These are phyloP conservation scores for Enteromius afrohamiltoni DNA, from an alignment of 2,797 vertebrate genomes.

Conservation along the genomic window DNA sequence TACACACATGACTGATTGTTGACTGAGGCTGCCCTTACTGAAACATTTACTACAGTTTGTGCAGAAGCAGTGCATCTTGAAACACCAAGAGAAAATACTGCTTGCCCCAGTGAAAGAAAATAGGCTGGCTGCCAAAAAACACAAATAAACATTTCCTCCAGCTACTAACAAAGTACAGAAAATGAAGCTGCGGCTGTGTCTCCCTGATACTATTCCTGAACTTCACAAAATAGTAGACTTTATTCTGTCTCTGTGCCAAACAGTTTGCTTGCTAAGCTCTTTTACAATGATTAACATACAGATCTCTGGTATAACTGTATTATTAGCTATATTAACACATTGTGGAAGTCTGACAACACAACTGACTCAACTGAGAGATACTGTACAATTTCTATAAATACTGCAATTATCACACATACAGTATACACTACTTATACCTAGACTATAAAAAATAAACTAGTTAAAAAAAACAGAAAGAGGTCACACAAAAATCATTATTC, in stretches of 20 bases:
- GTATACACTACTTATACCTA: not conserved
- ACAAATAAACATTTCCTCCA: not conserved
- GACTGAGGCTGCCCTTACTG: conserved; percentile 6
- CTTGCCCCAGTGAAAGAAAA: not conserved
- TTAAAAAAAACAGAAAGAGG: not conserved
- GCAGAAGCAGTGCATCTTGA: conserved; percentile 1
- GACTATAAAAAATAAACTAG: not conserved
- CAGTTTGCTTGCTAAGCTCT: conserved; percentile 1
- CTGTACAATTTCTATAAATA: not conserved
- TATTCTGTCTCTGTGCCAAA: conserved; percentile 5
- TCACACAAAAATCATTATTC: not conserved
- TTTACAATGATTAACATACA: conserved; percentile 10
- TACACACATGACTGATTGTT: conserved; percentile 23
- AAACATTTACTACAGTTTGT: not conserved
- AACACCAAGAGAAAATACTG: conserved; percentile 15
- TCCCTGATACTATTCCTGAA: not conserved
- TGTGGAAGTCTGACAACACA: not conserved
- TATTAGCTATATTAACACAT: not conserved
- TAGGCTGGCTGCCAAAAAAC: not conserved
- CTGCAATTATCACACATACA: not conserved
- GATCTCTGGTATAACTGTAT: not conserved
- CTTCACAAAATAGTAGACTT: not conserved
- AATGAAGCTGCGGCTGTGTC: not conserved
- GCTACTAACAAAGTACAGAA: not conserved
- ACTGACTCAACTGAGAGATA: not conserved